Conservation (phyloP, 1,140 invertebrate genomes). For the Drosophila arawakana region DNA sequence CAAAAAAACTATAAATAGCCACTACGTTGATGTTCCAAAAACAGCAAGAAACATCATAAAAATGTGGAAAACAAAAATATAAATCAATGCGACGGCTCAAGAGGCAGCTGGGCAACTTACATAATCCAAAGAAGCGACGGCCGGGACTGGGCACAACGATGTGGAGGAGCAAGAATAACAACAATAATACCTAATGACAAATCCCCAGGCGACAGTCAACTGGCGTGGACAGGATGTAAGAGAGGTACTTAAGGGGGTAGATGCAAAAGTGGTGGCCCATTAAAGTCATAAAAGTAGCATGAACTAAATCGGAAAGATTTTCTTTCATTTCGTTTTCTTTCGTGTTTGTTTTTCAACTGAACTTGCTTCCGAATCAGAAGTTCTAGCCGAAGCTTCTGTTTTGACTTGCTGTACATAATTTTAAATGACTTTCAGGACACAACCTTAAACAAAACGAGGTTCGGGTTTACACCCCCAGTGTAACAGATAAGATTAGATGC, state of each 20-base stretch:
- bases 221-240: neutral
- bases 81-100: conserved; percentile 66
- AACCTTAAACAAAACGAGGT: conserved; percentile 52
- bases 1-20: conserved; percentile 47
- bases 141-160: neutral
- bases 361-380: conserved; percentile 4
- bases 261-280: conserved; percentile 69
- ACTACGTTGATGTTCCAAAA: neutral
- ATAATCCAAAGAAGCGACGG: conserved; percentile 32
- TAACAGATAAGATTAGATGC: conserved; percentile 79
- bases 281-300: conserved; percentile 83
- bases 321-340: neutral
- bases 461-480: conserved; percentile 50
- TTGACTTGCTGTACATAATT: conserved; percentile 74
- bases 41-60: conserved; percentile 45
- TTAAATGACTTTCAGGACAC: conserved; percentile 80
- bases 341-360: conserved; percentile 4
- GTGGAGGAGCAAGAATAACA: conserved; percentile 19
- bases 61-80: conserved; percentile 63
- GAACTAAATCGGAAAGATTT: conserved; percentile 78
- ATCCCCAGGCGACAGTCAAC: conserved; percentile 57
- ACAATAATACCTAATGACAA: conserved; percentile 63
- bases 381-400: conserved; percentile 16
- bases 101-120: conserved; percentile 31
- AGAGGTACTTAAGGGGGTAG: neutral